Evolutionary conservation across 1,140 invertebrate species (phyloP), one percentile per base, ranked within the genome.

Genomic region (Pogonus chalceus): DNA sequence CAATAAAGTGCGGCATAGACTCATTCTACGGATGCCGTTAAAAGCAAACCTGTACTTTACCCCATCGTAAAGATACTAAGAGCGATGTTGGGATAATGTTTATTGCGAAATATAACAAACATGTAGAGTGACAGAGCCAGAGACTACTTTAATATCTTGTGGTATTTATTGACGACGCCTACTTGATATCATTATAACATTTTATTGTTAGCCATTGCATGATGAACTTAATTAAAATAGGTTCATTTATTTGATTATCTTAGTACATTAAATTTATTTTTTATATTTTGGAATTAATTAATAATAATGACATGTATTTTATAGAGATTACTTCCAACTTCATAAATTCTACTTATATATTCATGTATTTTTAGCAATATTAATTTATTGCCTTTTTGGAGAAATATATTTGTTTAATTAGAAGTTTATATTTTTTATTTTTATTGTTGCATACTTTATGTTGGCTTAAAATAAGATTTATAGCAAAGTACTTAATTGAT

Each of bases 201-300:
- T 43, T 43, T 43, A 43, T 43, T 43, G 37, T 43, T 12, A n/a
- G n/a, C n/a, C n/a, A 12, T 43, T 43, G 37, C 37, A 16, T 43
- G 37, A 43, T 16, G 7, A 16, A 9, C 37, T 43, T 43, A 43
- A 43, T 43, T 43, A 43, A 43, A 43, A 12, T 10, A 4, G 3
- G 37, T 43, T 43, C 26, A 31, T 31, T 31, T 31, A 31, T 31
- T 31, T 31, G 7, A 31, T n/a, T n/a, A n/a, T n/a, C n/a, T n/a
- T n/a, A n/a, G n/a, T n/a, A n/a, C n/a, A n/a, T n/a, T n/a, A n/a
- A n/a, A n/a, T n/a, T n/a, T n/a, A n/a, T n/a, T n/a, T n/a, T n/a
- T n/a, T n/a, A n/a, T n/a, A n/a, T n/a, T n/a, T n/a, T n/a, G n/a
- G n/a, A n/a, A n/a, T n/a, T n/a, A n/a, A n/a, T n/a, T n/a, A n/a